Percentiles rank a stretch among this genome's conserved stretches.
These are phyloP conservation scores for Apeltes quadracus DNA, from an alignment of 2,113 vertebrate genomes.

Conservation along the genomic window DNA sequence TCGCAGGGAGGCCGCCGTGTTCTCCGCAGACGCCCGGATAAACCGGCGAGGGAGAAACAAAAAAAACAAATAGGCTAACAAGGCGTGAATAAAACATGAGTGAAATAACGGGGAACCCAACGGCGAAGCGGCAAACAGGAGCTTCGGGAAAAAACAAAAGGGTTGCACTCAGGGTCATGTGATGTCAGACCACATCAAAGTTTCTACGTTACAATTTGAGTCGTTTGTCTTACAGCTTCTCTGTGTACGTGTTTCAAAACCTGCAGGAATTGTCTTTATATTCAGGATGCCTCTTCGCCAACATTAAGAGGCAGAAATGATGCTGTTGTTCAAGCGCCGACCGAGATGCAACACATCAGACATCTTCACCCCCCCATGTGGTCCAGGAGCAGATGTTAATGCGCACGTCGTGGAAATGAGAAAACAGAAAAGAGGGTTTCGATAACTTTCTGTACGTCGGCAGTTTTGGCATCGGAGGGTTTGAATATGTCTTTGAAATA, in stretches of 20 bases:
- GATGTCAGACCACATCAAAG: constrained; percentile 20
- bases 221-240: constrained; percentile 44
- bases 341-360: background rate
- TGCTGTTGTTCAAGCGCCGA: constrained; percentile 7
- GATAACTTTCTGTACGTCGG: too few relatives aligned
- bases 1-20: constrained; percentile 13
- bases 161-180: constrained; percentile 21
- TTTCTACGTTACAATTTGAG: constrained; percentile 50
- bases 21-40: background rate
- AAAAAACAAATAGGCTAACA: constrained; percentile 34
- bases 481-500: background rate
- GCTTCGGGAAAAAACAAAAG: constrained; percentile 29
- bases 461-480: too few relatives aligned
- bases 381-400: background rate
- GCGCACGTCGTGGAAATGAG: background rate
- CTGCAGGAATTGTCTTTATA: constrained; percentile 42
- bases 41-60: constrained; percentile 10
- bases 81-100: constrained; percentile 67
- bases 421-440: too few relatives aligned
- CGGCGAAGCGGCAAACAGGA: constrained; percentile 27
- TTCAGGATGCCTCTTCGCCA: constrained; percentile 22
- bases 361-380: background rate
- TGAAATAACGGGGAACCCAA: constrained; percentile 47
- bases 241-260: too few relatives aligned
- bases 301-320: constrained; percentile 1